Evolutionary conservation across 2,113 vertebrate genomes (phyloP), one percentile per base, ranked within the genome.

Genomic region (Platysternon megacephalum): DNA sequence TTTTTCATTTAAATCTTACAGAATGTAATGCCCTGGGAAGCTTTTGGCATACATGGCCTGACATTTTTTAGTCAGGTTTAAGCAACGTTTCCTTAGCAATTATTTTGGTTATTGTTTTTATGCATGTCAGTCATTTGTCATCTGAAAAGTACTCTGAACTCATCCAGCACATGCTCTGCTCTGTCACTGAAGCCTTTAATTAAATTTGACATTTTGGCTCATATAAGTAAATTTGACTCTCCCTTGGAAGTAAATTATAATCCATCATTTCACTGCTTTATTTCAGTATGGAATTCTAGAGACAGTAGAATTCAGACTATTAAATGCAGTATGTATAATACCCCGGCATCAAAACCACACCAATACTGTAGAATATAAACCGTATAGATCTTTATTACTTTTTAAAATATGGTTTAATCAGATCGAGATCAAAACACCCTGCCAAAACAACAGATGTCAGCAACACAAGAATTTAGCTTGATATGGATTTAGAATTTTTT

Each of bases 181-280:
- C 94, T 87, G 84, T 89, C 95, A 89, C 86, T 96, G 82, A 84
- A 94, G 90, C 86, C 87, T 39, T 80, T 96, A 97, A 96, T 97
- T 97, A 96, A 96, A 96, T 86, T 96, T 94, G 88, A 97, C 91
- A 90, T 14, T 92, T 82, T 58, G 81, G 89, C 79, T 97, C 93
- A 87, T 17, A 76, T 91, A 94, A 95, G 91, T 16, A 78, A 98
- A 48, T 6, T 26, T 58, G 89, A 91, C 2, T 92, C 87, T 11
- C 49, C 95, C 94, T 93, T 88, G 79, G 91, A 95, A 94, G 72
- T 81, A 94, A 97, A 95, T 74, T 56, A 92, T 84, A 52, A 89
- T 51, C 48, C 85, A 89, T 10, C 5, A 81, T 11, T 92, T 79
- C 13, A 86, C 87, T 87, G 28, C 61, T 87, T 84, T 95, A 81